Evolutionary conservation across 2,888 invertebrate genomes (phyloP), one percentile per base, ranked within the genome.

Genomic region (Pristionchus maxplancki): DNA sequence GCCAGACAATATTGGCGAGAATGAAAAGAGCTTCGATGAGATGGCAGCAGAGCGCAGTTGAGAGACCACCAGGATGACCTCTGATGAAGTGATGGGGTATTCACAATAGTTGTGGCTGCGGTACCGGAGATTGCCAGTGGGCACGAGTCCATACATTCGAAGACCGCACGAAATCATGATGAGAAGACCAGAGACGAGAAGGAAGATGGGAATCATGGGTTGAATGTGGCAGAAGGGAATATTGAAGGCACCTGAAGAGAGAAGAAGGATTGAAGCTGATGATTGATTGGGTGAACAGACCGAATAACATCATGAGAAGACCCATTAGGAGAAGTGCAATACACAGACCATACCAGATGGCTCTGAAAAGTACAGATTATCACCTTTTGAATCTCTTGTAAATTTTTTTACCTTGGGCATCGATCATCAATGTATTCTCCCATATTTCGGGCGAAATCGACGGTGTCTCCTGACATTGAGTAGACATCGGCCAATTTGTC

Each of bases 161-260:
- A 93, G 89, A 1, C 89, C 89, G 11, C 93, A 91, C 34, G 92
- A 92, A 40, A 93, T 84, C 48, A 94, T 93, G 71, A 94, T 90
- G 34, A 93, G 86, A 20, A 91, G 44, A 5, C 93, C 93, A 40
- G 92, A 91, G 13, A 93, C 89, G 15, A 94, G 91, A 28, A 94
- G 88, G 90, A 93, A 94, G 24, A 94, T 85, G 9, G 94, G 94
- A 85, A 94, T 94, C 91, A 94, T 90, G n/a, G 94, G 94, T 85
- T 94, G 93, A 37, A 93, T 87, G 15, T 90, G 81, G 84, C 94
- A 94, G 88, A 93, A 92, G 44, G 93, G 93, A 40, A 91, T 87
- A 86, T 93, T 93, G 37, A 93, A 89, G 24, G 93, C 90, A 40
- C 92, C 92, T 91, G 67, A 88, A 89, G 64, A 50, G 40, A 24